phyloP scores from a whole-genome alignment of 2,113 vertebrate species.

The Psammodynastes pulverulentus region DNA sequence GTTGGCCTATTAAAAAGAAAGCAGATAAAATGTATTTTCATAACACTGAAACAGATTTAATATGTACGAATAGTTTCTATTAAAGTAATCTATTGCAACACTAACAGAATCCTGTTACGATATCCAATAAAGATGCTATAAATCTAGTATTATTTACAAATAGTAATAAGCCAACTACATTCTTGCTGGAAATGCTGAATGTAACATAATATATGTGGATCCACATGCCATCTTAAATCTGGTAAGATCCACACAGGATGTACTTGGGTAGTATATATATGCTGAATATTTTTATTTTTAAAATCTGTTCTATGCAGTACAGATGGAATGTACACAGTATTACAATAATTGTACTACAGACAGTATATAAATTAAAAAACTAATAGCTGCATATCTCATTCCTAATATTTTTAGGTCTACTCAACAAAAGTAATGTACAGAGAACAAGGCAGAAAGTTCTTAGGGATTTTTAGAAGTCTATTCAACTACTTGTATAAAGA shows the following conservation, averaged over 20 bases:
- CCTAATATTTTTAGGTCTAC: background rate
- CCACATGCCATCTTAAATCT: background rate
- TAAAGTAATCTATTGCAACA: background rate
- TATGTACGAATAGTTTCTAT: background rate
- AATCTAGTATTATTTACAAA: background rate
- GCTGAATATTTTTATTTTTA: background rate
- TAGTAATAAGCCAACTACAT: background rate
- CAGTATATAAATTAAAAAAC: background rate
- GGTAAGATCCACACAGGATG: background rate
- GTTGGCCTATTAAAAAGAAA: constrained; percentile 74
- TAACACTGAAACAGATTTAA: constrained; percentile 6
- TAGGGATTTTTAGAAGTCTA: background rate
- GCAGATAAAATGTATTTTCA: background rate
- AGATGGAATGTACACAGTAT: background rate
- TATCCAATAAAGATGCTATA: background rate
- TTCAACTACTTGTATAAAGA: background rate
- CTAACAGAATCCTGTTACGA: background rate
- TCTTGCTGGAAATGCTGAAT: accelerated
- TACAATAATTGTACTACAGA: background rate
- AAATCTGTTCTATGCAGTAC: background rate
- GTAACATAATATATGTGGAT: background rate
- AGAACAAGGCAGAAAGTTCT: background rate
- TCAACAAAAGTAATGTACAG: background rate
- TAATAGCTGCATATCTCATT: background rate
- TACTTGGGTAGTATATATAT: background rate